Evolutionary conservation across 2,888 invertebrate genomes (phyloP).

Genomic region (Aplocera efformata): DNA sequence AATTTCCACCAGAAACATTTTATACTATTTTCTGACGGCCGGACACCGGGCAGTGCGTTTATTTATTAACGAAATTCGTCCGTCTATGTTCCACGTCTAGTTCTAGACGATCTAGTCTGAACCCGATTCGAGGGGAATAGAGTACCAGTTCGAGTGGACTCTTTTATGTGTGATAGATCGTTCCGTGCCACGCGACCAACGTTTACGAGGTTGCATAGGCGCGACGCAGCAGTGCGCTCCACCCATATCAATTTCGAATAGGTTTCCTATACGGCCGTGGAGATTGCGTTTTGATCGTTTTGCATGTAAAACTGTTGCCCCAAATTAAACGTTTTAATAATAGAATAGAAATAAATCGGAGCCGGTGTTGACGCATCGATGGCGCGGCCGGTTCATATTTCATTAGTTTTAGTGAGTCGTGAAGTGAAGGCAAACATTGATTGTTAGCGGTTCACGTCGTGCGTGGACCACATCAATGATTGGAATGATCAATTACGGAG

Average conservation of each 20-base stretch:
- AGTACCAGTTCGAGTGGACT: conserved; percentile 36
- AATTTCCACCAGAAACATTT: conserved; percentile 62
- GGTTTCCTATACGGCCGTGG: conserved; percentile 73
- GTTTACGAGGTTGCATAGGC: conserved; percentile 75
- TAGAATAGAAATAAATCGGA: conserved; percentile 72
- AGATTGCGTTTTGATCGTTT: conserved; percentile 78
- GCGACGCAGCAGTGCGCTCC: conserved; percentile 70
- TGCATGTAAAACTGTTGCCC: conserved; percentile 76
- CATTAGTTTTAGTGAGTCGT: conserved; percentile 52
- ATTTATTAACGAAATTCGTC: conserved; percentile 79
- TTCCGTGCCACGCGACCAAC: conserved; percentile 47
- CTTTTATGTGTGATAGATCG: conserved; percentile 35
- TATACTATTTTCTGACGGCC: conserved; percentile 65
- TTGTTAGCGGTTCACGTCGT: conserved; percentile 32
- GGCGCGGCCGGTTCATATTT: conserved; percentile 56
- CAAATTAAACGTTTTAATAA: conserved; percentile 79
- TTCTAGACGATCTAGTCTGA: conserved; percentile 31
- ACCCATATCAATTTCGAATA: conserved; percentile 80
- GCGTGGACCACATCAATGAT: conserved; percentile 48
- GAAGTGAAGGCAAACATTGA: conserved; percentile 49
- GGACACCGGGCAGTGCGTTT: conserved; percentile 70
- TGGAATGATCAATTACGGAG: conserved; percentile 61
- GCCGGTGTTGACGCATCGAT: conserved; percentile 58
- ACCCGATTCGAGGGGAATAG: conserved; percentile 40
- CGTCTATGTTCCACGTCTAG: conserved; percentile 63